These are phyloP conservation scores for Cottoperca gobio DNA, from an alignment of 2,797 vertebrate species.

Conservation along the genomic window DNA sequence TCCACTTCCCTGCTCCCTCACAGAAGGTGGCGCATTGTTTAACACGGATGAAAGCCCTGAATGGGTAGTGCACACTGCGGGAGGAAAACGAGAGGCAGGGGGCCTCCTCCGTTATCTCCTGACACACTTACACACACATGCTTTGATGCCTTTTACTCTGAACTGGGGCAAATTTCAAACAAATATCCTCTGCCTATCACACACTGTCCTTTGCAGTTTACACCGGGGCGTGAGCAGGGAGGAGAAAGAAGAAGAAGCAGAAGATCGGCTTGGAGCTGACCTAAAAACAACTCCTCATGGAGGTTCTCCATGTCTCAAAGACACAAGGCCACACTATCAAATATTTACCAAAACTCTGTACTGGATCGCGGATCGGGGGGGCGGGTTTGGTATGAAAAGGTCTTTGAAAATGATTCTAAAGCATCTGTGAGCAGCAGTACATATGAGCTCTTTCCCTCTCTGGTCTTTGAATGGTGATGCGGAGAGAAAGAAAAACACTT, in stretches of 20 bases:
- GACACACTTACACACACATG: conserved; percentile 63
- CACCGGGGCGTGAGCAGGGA: conserved; percentile 8
- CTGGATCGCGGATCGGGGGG: conserved; percentile 50
- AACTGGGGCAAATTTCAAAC: conserved; percentile 78
- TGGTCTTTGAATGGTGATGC: conserved; percentile 54
- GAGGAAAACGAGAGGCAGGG: conserved; percentile 53
- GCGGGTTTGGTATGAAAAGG: conserved; percentile 56
- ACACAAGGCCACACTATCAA: conserved; percentile 71
- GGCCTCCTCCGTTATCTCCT: conserved; percentile 57
- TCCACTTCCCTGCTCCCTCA: conserved; percentile 42
- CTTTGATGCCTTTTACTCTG: conserved; percentile 60
- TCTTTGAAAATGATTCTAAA: conserved; percentile 72
- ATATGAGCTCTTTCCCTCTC: conserved; percentile 31
- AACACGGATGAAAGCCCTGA: conserved; percentile 69
- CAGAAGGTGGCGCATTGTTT: conserved; percentile 70
- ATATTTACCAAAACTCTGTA: conserved; percentile 78
- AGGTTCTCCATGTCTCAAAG: conserved; percentile 62
- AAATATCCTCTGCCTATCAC: conserved; percentile 64
- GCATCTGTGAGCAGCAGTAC: conserved; percentile 65
- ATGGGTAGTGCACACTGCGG: conserved; percentile 54
- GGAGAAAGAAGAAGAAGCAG: conserved; percentile 26
- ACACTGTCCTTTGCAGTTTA: conserved; percentile 63
- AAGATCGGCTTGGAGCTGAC: conserved; percentile 60
- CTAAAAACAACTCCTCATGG: conserved; percentile 80
- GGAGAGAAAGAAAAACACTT: conserved; percentile 56